Percentiles rank a stretch among this genome's conserved stretches.
phyloP scores from a whole-genome alignment of 2,113 vertebrate species.

The Phrynocephalus versicolor region DNA sequence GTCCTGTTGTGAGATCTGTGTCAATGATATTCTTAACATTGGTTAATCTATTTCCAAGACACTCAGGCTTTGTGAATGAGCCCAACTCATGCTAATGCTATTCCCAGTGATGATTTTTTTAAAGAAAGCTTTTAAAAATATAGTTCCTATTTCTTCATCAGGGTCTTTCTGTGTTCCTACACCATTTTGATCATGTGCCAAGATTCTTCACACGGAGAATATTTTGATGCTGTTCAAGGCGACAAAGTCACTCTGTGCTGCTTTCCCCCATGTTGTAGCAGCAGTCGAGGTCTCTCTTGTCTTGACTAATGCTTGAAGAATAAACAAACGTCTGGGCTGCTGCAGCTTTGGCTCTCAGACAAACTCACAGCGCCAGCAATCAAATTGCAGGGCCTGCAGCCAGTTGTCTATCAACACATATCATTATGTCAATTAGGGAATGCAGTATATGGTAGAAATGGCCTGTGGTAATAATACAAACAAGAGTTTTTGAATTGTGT shows the following conservation, averaged over 20 bases:
- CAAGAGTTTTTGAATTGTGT: neutral
- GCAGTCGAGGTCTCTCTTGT: constrained; percentile 11
- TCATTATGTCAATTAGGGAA: constrained; percentile 37
- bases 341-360: constrained; percentile 24
- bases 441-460: constrained; percentile 22
- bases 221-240: constrained; percentile 28
- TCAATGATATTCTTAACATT: constrained; percentile 11
- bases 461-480: constrained; percentile 18
- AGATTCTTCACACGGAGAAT: constrained; percentile 43
- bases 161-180: neutral
- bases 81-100: no score
- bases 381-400: constrained; percentile 11
- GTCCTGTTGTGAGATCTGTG: neutral
- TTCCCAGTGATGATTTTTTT: no score
- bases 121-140: no score
- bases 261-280: constrained; percentile 1
- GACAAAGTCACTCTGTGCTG: constrained; percentile 10
- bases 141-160: no score
- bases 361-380: constrained; percentile 18
- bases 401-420: constrained; percentile 26
- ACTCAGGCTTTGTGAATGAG: neutral
- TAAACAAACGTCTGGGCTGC: constrained; percentile 37
- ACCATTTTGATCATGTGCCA: constrained; percentile 32
- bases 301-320: constrained; percentile 21
- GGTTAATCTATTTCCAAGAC: constrained; percentile 4